Percentiles rank a stretch among this genome's conserved stretches.
phyloP scores from a whole-genome alignment of 2,888 invertebrate species.

The Ceriagrion tenellum region DNA sequence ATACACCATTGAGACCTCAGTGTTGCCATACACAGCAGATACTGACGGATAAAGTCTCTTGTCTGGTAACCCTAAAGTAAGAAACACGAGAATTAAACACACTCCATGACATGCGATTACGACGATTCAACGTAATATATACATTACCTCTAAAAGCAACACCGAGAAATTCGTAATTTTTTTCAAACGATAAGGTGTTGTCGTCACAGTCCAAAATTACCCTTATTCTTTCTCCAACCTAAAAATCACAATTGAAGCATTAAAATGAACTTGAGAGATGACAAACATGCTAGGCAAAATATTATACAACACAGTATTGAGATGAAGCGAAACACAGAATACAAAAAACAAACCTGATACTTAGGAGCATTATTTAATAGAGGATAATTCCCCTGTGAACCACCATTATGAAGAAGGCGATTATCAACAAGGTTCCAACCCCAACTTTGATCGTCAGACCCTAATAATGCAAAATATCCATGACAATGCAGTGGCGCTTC shows the following conservation, averaged over 20 bases:
- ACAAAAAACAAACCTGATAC: conserved; percentile 87
- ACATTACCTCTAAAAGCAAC: conserved; percentile 94
- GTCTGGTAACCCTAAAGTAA: conserved; percentile 89
- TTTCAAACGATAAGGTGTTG: conserved; percentile 97
- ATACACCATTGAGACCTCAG: conserved; percentile 99
- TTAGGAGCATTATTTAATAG: conserved; percentile 97
- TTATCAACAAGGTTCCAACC: conserved; percentile 99
- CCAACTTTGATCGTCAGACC: conserved; percentile 98
- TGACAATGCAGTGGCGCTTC: conserved; percentile 96
- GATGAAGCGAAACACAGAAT: no score
- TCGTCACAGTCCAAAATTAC: conserved; percentile 99
- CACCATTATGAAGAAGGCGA: conserved; percentile 96
- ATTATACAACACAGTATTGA: neutral
- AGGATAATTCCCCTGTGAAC: conserved; percentile 96
- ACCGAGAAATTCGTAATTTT: conserved; percentile 98
- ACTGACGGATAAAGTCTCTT: conserved; percentile 96
- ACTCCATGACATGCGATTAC: conserved; percentile 38
- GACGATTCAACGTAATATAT: conserved; percentile 66
- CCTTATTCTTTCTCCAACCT: conserved; percentile 98
- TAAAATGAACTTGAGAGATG: conserved; percentile 53
- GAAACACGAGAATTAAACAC: conserved; percentile 70
- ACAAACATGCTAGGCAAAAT: neutral
- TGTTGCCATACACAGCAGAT: conserved; percentile 99
- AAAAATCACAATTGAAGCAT: conserved; percentile 73
- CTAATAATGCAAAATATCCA: conserved; percentile 96